Evolutionary conservation across 2,888 invertebrate species (phyloP).

Genomic region (Thera britannica): DNA sequence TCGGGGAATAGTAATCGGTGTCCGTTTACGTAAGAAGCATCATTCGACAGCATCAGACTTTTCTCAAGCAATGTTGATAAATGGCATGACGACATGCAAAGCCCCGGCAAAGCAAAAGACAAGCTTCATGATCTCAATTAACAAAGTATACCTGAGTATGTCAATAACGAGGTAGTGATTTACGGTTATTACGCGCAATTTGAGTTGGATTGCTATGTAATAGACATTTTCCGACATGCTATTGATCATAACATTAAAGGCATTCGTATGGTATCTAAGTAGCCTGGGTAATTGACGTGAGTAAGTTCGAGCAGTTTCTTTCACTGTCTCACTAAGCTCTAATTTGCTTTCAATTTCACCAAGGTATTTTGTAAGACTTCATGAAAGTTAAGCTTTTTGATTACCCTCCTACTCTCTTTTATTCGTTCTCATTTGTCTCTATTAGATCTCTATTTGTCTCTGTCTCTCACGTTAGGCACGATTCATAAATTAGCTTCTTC

Average conservation of each 20-base stretch:
- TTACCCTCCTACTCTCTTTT: neutral
- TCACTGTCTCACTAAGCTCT: conserved; percentile 16
- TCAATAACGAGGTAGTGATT: conserved; percentile 41
- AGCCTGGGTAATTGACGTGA: conserved; percentile 17
- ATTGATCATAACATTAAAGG: conserved; percentile 36
- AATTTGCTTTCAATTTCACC: neutral
- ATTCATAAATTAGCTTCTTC: no score
- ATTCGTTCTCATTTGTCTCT: no score
- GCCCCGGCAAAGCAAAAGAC: neutral
- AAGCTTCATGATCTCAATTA: conserved; percentile 6
- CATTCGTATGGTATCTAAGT: conserved; percentile 25
- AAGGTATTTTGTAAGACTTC: neutral
- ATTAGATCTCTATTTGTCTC: no score
- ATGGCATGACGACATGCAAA: conserved; percentile 4
- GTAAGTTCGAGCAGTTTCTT: conserved; percentile 19
- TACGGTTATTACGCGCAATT: conserved; percentile 40
- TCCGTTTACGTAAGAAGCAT: no score
- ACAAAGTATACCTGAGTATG: conserved; percentile 10
- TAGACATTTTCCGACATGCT: conserved; percentile 43
- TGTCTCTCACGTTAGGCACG: no score
- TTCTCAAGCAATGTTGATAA: neutral
- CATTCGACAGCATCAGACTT: neutral
- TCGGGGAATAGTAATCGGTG: no score
- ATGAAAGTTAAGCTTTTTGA: neutral
- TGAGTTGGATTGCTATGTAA: conserved; percentile 41